A percentile compares a stretch with the other conserved stretches of the same genome.
These are phyloP conservation scores for Manis crassicaudata DNA, from an alignment of 2,797 vertebrate species.

Conservation along the genomic window DNA sequence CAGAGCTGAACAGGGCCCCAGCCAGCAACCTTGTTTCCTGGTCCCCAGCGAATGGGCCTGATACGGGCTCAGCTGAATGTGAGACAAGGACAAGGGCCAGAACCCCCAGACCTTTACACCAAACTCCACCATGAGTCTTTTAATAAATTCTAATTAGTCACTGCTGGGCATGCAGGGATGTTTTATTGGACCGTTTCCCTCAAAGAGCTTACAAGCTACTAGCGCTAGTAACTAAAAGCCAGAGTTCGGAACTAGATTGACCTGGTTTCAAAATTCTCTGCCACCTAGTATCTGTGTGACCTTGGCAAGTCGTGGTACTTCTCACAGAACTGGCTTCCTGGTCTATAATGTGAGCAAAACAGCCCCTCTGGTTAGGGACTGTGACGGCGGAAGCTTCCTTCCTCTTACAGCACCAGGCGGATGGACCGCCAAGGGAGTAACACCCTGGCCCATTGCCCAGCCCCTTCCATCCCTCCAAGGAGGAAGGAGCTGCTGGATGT, in stretches of 20 bases:
- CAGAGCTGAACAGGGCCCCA: background rate
- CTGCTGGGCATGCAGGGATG: background rate
- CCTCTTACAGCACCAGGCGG: background rate
- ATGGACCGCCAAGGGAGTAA: too few relatives aligned
- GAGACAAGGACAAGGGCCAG: background rate
- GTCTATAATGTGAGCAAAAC: background rate
- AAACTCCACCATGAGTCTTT: background rate
- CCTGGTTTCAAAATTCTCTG: background rate
- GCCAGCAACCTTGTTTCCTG: background rate
- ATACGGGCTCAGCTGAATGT: background rate
- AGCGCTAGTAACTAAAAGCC: background rate
- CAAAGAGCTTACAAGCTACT: background rate
- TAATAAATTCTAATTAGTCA: background rate
- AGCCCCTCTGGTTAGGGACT: background rate
- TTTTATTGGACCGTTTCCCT: background rate
- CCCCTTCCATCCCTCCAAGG: background rate
- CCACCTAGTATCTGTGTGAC: background rate
- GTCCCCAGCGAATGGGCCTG: background rate
- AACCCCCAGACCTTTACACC: background rate
- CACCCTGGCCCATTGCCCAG: background rate
- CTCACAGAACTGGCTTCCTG: background rate
- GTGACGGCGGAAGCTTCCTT: background rate
- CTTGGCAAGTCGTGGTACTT: background rate
- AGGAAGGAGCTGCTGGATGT: rapidly evolving
- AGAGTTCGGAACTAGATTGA: background rate